Conservation (phyloP, 2,113 vertebrate species). For the Pangasianodon gigas region DNA sequence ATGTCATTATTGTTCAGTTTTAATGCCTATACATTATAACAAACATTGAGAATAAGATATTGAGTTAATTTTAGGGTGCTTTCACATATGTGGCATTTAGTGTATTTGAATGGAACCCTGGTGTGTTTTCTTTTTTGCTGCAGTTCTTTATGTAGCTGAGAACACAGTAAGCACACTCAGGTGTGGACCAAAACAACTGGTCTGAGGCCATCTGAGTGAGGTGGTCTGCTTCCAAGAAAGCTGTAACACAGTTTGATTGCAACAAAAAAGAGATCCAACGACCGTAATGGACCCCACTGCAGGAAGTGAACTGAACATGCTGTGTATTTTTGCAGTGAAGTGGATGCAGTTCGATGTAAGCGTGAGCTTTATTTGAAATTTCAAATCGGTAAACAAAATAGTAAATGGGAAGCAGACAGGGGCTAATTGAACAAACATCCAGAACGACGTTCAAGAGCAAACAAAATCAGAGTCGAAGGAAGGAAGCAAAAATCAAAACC, state of each 20-base stretch:
- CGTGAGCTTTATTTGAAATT: neutral
- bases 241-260: neutral
- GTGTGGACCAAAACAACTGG: neutral
- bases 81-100: neutral
- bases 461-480: neutral
- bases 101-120: neutral
- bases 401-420: neutral
- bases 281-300: neutral
- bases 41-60: neutral
- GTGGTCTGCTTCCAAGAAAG: neutral
- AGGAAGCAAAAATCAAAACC: neutral
- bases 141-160: neutral
- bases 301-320: neutral
- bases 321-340: neutral
- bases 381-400: neutral
- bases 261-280: neutral
- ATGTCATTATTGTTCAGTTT: neutral
- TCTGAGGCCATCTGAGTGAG: neutral
- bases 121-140: neutral
- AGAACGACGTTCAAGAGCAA: neutral
- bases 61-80: neutral
- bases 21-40: neutral
- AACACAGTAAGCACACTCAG: neutral
- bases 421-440: neutral
- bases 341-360: neutral